These are phyloP conservation scores for Brachypodius melanocephalos DNA, from an alignment of 2,113 vertebrate genomes.

Conservation along the genomic window DNA sequence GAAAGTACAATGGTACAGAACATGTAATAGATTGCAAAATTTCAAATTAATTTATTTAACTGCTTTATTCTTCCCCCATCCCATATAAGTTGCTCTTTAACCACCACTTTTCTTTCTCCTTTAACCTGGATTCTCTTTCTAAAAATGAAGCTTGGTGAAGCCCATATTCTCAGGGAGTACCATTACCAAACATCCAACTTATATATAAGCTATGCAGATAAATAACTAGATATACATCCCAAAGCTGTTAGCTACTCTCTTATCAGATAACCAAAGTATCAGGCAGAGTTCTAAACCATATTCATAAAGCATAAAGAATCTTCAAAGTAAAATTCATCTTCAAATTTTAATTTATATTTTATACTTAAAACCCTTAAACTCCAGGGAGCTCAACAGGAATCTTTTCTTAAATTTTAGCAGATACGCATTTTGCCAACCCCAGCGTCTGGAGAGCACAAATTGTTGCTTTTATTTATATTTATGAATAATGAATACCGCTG, in stretches of 20 bases:
- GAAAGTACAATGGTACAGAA: background rate
- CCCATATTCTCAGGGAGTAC: background rate
- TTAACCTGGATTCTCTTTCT: background rate
- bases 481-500: background rate
- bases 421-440: background rate
- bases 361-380: background rate
- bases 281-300: background rate
- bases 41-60: background rate
- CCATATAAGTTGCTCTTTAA: background rate
- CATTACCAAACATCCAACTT: conserved; percentile 7
- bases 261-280: background rate
- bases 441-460: background rate
- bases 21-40: background rate
- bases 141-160: background rate
- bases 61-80: background rate
- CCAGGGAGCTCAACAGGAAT: background rate
- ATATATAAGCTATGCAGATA: background rate
- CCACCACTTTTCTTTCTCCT: background rate
- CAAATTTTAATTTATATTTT: background rate
- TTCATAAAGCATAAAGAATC: background rate
- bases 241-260: background rate
- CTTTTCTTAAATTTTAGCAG: background rate
- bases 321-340: background rate
- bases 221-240: background rate
- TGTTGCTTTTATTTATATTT: conserved; percentile 12